Percentiles rank a stretch among this genome's conserved stretches.
Evolutionary conservation across 1,140 invertebrate species (phyloP).

Genomic region (Mya arenaria): DNA sequence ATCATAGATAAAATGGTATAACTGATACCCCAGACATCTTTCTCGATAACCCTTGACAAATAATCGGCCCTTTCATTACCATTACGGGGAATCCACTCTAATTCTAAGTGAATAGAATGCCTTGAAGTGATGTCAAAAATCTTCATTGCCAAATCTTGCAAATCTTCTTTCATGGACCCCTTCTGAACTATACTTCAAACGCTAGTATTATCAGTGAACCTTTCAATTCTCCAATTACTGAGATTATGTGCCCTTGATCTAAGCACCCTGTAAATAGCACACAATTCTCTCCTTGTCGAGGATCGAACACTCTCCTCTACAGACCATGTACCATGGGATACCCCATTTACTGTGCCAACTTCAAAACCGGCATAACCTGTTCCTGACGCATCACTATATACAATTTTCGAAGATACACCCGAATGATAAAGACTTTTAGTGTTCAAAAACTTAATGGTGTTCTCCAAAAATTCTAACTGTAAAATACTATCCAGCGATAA

Average conservation of each 20-base stretch:
- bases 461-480: constrained; percentile 14
- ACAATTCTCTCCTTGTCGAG: too few species aligned
- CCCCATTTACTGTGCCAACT: constrained; percentile 12
- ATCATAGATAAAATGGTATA: constrained; percentile 21
- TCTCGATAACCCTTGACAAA: constrained; percentile 26
- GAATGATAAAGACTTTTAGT: background rate
- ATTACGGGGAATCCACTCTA: constrained; percentile 18
- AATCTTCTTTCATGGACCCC: constrained; percentile 45
- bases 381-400: constrained; percentile 13
- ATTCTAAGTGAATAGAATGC: constrained; percentile 37
- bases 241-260: background rate
- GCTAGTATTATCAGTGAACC: constrained; percentile 52
- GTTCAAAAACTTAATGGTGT: background rate
- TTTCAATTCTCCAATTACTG: constrained; percentile 40
- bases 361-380: constrained; percentile 6
- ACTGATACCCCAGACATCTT: constrained; percentile 29
- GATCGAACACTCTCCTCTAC: too few species aligned
- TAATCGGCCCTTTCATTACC: constrained; percentile 34
- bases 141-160: constrained; percentile 33
- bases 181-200: constrained; percentile 38
- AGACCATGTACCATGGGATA: too few species aligned
- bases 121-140: constrained; percentile 11
- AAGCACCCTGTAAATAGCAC: background rate
- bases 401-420: background rate
- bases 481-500: background rate